Base-by-base conservation (phyloP, 2,888 invertebrate species). In the Onthophagus sagittarius region DNA sequence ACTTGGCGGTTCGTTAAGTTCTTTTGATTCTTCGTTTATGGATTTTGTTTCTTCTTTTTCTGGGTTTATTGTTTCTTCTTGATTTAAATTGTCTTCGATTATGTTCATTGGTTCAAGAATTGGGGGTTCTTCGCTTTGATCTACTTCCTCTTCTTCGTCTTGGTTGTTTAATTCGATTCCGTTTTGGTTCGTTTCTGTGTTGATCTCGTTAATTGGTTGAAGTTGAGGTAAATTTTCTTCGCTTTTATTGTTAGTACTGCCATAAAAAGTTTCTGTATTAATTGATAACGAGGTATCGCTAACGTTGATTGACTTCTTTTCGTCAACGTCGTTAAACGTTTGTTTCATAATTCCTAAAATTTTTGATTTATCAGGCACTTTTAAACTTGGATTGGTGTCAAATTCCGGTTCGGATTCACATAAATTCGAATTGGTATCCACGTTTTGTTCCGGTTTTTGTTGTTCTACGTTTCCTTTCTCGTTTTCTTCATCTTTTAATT, bases 261-360 rank as follows among this genome's bases (percentile, higher is more conserved):
- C 77, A 64, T 78, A 77, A 74, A 76, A 72, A 15, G 70, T 70
- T 5, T 39, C n/a, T 1, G 74, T 75, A 13, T 74, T 70, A 62
- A 74, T 31, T 13, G 73, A 33, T 33, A n/a, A 62, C 64, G 62
- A n/a, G 14, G 13, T 71, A 72, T 72, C 39, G 72, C 73, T 72
- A 76, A 72, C 0, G 75, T 75, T 63, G 71, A 53, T 72, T 75
- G 14, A 70, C 4, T 64, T 62, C 13, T 14, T 70, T 14, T 39
- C 11, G 9, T 63, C 76, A n/a, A 77, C 77, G 72, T 85, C 84
- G 76, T 85, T 85, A 75, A 86, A 88, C 81, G 87, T 87, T 85
- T 89, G 87, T 80, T 88, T 89, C 89, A 89, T 90, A 85, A 88
- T 89, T 83, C 88, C 85, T 81, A 88, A 83, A 80, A 88, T 85